Base-by-base conservation (phyloP, 2,797 vertebrate genomes). In the Thunnus albacares region DNA sequence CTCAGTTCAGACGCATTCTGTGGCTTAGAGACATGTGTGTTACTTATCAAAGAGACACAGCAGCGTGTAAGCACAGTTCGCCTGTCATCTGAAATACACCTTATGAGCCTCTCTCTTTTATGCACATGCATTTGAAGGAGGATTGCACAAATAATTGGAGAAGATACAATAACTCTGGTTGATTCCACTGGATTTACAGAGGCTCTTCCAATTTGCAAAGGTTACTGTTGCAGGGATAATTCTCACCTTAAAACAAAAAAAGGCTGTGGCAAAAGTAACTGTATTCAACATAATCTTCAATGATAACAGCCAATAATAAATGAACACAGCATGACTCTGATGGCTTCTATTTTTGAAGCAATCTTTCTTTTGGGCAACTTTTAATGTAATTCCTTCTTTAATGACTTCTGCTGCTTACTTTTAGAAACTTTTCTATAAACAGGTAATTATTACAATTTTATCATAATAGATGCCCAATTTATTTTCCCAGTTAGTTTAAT, bases 391-490 rank as follows among this genome's bases (percentile, higher is more conserved):
- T 43, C 3, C 14, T 43, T 43, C 41, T 13, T 72, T 51, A 85
- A 81, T 61, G 71, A 64, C 61, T 20, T 60, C 38, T 57, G 33
- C 57, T 3, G 15, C 47, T 68, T 56, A 82, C 75, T 71, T 80
- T 62, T 28, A 53, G 35, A 55, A 68, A 53, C 33, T 49, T 57
- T 45, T 76, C 30, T 59, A 69, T 69, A 74, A 74, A 83, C 60
- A 75, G 58, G 57, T 78, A 24, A 81, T 76, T 79, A 80, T 70
- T 61, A 82, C 26, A 77, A 62, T 79, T 87, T 80, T 59, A 79
- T 80, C 76, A 79, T 81, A 80, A 81, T 64, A 82, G 81, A 79
- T 13, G 9, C 20, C 26, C 70, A 73, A 79, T 83, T 89, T 84
- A 85, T 81, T 81, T 66, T 64, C 68, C n/a, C 63, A 63, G 63